Conservation (phyloP, 1,140 invertebrate species). For the Thaumetopoea pityocampa region DNA sequence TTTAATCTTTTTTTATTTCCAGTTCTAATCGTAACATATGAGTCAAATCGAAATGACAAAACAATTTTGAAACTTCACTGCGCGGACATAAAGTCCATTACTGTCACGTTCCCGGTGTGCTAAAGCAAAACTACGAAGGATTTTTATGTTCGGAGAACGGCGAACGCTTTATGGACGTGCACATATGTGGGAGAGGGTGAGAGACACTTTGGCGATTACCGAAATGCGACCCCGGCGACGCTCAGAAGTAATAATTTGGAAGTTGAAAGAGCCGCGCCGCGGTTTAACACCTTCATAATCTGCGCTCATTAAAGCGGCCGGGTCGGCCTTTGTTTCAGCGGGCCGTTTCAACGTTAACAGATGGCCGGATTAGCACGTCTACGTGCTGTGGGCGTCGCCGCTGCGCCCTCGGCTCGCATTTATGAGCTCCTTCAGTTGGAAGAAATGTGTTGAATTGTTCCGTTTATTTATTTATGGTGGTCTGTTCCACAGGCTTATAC, state of each 20-base stretch:
- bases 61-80: conserved; percentile 36
- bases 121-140: conserved; percentile 37
- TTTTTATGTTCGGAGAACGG: conserved; percentile 51
- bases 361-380: conserved; percentile 63
- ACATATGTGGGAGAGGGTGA: conserved; percentile 35
- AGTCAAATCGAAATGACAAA: conserved; percentile 42
- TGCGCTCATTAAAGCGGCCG: conserved; percentile 67
- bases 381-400: conserved; percentile 39
- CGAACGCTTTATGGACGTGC: conserved; percentile 39
- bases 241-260: conserved; percentile 68
- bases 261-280: conserved; percentile 67
- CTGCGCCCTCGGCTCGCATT: conserved; percentile 15
- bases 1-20: conserved; percentile 59
- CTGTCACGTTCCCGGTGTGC: conserved; percentile 23
- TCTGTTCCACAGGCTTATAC: too few relatives aligned
- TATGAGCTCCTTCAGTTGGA: conserved; percentile 8
- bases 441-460: conserved; percentile 1
- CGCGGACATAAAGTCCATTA: conserved; percentile 45
- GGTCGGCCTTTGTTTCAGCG: conserved; percentile 69
- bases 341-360: conserved; percentile 61
- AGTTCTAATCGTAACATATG: conserved; percentile 61
- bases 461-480: background rate
- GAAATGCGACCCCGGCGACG: conserved; percentile 63
- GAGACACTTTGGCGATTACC: conserved; percentile 61
- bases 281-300: conserved; percentile 75